A percentile compares a stretch with the other conserved stretches of the same genome.
Evolutionary conservation across 1,140 invertebrate genomes (phyloP).

Genomic region (Platyscapa corneri): DNA sequence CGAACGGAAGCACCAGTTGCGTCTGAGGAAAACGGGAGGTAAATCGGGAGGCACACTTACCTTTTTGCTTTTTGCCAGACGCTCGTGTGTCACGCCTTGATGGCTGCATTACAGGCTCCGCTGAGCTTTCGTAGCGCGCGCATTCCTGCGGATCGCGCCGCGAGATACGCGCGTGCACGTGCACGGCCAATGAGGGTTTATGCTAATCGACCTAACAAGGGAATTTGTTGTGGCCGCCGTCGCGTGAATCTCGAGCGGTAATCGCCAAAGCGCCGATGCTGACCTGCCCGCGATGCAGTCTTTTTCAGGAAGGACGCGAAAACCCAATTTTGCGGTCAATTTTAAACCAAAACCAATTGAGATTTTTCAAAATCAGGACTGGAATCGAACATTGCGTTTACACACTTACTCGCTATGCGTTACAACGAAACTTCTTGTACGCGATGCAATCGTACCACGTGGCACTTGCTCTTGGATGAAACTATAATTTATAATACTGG

Average conservation of each 20-base stretch:
- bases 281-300: too few relatives aligned
- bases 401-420: too few relatives aligned
- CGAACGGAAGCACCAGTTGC: neutral
- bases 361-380: too few relatives aligned
- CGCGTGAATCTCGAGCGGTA: neutral
- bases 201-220: conserved; percentile 35
- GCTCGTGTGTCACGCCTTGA: conserved; percentile 52
- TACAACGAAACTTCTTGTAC: too few relatives aligned
- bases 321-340: too few relatives aligned
- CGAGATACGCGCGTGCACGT: neutral
- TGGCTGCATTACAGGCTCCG: conserved; percentile 60
- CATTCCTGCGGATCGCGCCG: conserved; percentile 19
- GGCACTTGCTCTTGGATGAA: neutral
- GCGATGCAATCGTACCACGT: too few relatives aligned
- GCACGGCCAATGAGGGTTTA: conserved; percentile 25
- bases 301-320: too few relatives aligned
- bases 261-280: too few relatives aligned
- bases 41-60: neutral
- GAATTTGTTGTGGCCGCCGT: neutral
- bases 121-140: conserved; percentile 51
- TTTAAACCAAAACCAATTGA: too few relatives aligned
- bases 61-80: conserved; percentile 19
- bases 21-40: too few relatives aligned
- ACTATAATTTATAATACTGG: too few relatives aligned
- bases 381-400: too few relatives aligned